Evolutionary conservation across 2,797 vertebrate genomes (phyloP).

Genomic region (Dermochelys coriacea): DNA sequence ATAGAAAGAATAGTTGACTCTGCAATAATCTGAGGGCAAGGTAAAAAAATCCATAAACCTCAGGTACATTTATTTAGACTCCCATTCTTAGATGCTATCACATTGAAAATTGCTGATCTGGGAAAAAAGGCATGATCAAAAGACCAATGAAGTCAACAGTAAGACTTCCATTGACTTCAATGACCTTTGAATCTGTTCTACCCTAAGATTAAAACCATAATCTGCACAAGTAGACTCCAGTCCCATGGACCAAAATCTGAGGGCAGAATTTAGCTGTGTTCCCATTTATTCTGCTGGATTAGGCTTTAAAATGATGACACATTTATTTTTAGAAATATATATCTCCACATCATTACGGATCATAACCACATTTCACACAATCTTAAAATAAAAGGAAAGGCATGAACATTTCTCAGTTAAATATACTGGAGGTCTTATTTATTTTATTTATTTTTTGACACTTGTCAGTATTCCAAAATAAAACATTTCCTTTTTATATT

Average conservation of each 20-base stretch:
- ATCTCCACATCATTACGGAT: neutral
- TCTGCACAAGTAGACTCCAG: neutral
- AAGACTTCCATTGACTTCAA: constrained; percentile 4
- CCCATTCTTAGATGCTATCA: neutral
- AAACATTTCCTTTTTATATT: constrained; percentile 13
- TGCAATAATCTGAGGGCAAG: neutral
- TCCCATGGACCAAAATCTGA: neutral
- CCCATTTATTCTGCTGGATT: neutral
- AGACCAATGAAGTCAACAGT: neutral
- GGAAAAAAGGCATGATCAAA: neutral
- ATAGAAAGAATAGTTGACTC: neutral
- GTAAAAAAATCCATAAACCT: neutral
- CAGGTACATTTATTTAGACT: neutral
- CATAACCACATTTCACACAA: neutral
- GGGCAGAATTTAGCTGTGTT: neutral
- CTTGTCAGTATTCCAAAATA: neutral
- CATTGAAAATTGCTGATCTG: neutral
- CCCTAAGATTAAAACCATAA: neutral
- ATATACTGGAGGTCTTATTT: neutral
- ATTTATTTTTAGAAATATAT: constrained; percentile 15
- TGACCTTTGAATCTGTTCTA: neutral
- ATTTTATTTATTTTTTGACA: neutral
- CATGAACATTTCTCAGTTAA: neutral
- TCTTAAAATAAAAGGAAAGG: neutral
- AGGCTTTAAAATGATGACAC: neutral